Evolutionary conservation across 2,113 vertebrate species (phyloP), one percentile per base, ranked within the genome.

Genomic region (Chrysemys picta): DNA sequence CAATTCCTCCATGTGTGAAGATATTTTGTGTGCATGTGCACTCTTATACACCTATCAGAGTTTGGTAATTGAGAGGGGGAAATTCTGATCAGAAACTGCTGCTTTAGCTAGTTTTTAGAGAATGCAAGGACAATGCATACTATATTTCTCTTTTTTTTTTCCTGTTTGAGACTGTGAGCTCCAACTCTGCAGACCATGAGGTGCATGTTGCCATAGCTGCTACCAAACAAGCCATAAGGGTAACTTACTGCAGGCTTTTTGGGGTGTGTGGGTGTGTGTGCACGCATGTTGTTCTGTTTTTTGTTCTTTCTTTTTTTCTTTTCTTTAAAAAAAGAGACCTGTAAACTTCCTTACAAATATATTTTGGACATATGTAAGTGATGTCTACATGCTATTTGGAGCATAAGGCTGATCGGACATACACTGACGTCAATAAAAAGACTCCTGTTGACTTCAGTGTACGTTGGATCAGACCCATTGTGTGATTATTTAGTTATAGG

Each of bases 41-140:
- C 8, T 16, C 78, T 24, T 42, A 6, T 7, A 11, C 14, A 17
- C 0, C 0, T 27, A n/a, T 22, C 21, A 10, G 5, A 14, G n/a
- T n/a, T 92, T n/a, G 85, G 22, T 84, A 31, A 52, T 56, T 84
- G 86, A 83, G 93, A 17, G 24, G 78, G 79, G 45, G 80, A 84
- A n/a, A 29, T 49, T 9, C 8, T 35, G 45, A 11, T 84, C 31
- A 87, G 25, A 12, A 80, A 27, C 80, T 93, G 13, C 35, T 89
- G 93, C 76, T 27, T 16, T 45, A n/a, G 14, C 31, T 62, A 62
- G 38, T 45, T 76, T 13, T 25, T 76, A 76, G 72, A 72, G 65
- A 76, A 42, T 25, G 21, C 38, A 76, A 75, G 38, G n/a, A 75
- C 72, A 42, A 25, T 45, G 10, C 22, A 76, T 76, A 45, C 11